Evolutionary conservation across 2,797 vertebrate species (phyloP), one percentile per base, ranked within the genome.

Genomic region (Crax fasciolata): DNA sequence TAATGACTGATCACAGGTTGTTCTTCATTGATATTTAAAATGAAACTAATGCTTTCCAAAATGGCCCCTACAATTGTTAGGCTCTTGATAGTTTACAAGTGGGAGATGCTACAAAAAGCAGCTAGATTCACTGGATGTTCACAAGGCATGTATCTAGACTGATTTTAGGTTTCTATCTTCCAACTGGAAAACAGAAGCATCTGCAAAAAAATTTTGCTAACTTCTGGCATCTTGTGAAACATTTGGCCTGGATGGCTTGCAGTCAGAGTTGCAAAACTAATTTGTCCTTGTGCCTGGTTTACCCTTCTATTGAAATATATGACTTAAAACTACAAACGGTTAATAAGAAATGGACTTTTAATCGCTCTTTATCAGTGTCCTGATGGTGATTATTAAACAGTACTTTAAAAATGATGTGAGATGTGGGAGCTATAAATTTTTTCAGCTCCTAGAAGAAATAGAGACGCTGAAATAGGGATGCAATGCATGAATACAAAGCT

Each of bases 391-490:
- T 88, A 79, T 84, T 79, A 43, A 20, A 23, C 28, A 67, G 18
- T 89, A 71, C 92, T 94, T 94, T 77, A 84, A 77, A 84, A 70
- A 77, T 70, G 78, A 94, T 65, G 49, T 43, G 78, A 72, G 68
- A 58, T 46, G 23, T 93, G 81, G 86, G 84, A 91, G 12, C 66
- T 32, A 41, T 87, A 84, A 86, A 44, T 76, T 74, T 81, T 76
- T 77, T 59, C 61, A 67, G 55, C 19, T 87, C 52, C 44, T 82
- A 38, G 41, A 61, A 93, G 81, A 96, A 92, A 95, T 63, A 79
- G 80, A 54, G 94, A 73, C 24, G 52, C 59, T 32, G 75, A 44
- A 72, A 76, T 35, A 65, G 35, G 66, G 79, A 62, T 84, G 62
- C 62, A 62, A 49, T 55, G 43, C 32, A 78, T 68, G 84, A 94